Percentiles rank a stretch among this genome's conserved stretches.
Conservation (phyloP, 2,888 invertebrate genomes). For the Pegoplata infirma region DNA sequence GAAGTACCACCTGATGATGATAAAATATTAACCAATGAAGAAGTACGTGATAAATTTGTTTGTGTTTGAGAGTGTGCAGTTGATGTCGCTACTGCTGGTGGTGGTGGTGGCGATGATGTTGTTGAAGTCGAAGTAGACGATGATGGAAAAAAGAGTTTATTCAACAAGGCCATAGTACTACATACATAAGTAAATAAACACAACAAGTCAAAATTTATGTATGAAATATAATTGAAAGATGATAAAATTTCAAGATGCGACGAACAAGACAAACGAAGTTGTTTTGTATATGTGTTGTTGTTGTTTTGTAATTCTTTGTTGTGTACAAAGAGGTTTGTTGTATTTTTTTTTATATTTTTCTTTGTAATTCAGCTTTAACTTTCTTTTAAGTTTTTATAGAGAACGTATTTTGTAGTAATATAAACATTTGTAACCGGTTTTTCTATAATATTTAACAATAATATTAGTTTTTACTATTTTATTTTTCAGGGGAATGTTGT, state of each 20-base stretch:
- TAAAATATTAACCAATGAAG: conserved; percentile 60
- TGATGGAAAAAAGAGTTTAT: conserved; percentile 82
- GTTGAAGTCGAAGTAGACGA: conserved; percentile 80
- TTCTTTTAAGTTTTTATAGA: conserved; percentile 21
- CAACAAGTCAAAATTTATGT: conserved; percentile 3
- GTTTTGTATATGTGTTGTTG: not conserved
- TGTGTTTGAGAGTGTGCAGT: conserved; percentile 54
- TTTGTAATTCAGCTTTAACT: not conserved
- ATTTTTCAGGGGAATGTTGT: conserved; percentile 16
- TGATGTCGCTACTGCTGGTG: conserved; percentile 66
- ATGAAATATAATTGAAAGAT: not conserved
- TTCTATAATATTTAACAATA: no score
- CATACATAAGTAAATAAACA: not conserved
- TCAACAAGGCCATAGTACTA: conserved; percentile 86
- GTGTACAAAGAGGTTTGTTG: not conserved
- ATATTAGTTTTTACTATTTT: conserved; percentile 2
- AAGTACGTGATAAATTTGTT: conserved; percentile 65
- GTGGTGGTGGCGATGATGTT: no score
- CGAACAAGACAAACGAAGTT: not conserved
- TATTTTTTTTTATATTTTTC: not conserved
- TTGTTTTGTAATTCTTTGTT: conserved; percentile 5
- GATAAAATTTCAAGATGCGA: no score
- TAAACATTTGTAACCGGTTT: conserved; percentile 15
- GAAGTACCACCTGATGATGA: conserved; percentile 23
- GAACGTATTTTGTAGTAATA: not conserved